A percentile compares a stretch with the other conserved stretches of the same genome.
These are phyloP conservation scores for Bos taurus DNA, from an alignment of 2,113 vertebrate species.

Conservation along the genomic window DNA sequence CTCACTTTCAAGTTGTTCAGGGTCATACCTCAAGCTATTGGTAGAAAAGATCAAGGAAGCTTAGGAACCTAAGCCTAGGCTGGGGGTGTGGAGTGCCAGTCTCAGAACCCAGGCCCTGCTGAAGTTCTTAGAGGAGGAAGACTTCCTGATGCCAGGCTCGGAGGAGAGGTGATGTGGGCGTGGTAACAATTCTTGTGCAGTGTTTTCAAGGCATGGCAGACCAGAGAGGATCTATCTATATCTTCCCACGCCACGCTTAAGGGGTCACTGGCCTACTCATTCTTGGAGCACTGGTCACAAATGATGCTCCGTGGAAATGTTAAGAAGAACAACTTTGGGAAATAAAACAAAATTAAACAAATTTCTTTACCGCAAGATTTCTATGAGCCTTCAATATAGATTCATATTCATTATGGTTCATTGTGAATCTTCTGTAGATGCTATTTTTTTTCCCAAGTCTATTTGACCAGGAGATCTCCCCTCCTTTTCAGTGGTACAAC, in stretches of 20 bases:
- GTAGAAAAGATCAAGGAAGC: neutral
- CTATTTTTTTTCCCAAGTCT: constrained; percentile 3
- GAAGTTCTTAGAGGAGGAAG: neutral
- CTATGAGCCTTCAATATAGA: neutral
- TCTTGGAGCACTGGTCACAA: neutral
- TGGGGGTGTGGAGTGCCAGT: neutral
- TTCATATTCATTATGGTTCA: neutral
- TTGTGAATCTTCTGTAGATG: neutral
- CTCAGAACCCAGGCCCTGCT: neutral
- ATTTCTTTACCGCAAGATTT: neutral
- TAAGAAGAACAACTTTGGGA: neutral
- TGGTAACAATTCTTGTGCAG: too few species aligned
- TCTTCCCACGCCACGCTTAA: neutral
- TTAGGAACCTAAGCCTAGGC: constrained; percentile 17
- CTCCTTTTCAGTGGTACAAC: neutral
- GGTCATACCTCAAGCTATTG: constrained; percentile 50
- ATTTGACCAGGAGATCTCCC: neutral
- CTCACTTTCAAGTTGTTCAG: constrained; percentile 42
- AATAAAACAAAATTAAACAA: neutral
- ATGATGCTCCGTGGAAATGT: neutral
- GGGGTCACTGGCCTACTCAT: neutral
- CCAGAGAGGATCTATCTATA: neutral
- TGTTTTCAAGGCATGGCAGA: neutral
- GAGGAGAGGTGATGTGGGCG: neutral
- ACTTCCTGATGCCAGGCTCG: neutral